Base-by-base conservation (phyloP, 2,797 vertebrate species). In the Amazona ochrocephala region DNA sequence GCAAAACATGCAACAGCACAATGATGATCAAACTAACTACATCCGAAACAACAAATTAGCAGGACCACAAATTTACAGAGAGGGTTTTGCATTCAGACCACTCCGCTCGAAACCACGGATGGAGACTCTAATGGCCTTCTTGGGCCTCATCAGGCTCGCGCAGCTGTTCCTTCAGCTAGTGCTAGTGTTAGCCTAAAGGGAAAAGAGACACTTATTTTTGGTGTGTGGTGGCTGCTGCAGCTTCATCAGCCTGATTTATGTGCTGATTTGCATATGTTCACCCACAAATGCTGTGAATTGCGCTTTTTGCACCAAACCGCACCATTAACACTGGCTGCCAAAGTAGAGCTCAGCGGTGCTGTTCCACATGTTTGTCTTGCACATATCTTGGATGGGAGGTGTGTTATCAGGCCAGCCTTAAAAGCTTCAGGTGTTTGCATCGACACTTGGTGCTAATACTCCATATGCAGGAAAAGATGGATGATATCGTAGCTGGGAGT, bases 161-260 rank as follows among this genome's bases (percentile, higher is more conserved):
- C 92, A 95, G 93, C 91, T 95, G 91, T 92, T 81, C 39, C 78
- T 90, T 75, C 75, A 29, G 61, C n/a, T 8, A 42, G 45, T 4
- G 41, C 39, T 34, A 60, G 51, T 20, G 27, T 14, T 70, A 68
- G 44, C 89, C 92, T 77, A 78, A 64, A 91, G 94, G 92, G 78
- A 74, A 34, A 84, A 80, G 39, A 91, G 21, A 71, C 62, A 48
- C 51, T 85, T 77, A 23, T 39, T 84, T 79, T 56, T 45, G 96
- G 87, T 80, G 74, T 79, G 73, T 76, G 84, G 91, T 84, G 87
- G 62, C 77, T 89, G 91, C 82, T 91, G 92, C 61, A 61, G 64
- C 86, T 73, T 93, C 89, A 90, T 75, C 73, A 44, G 70, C 54
- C 81, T 89, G 88, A 92, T 89, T 94, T 76, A 94, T 70, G 1